Percentiles rank a stretch among this genome's conserved stretches.
These are phyloP conservation scores for Lasioglossum marginatum DNA, from an alignment of 2,888 invertebrate species.

Conservation along the genomic window DNA sequence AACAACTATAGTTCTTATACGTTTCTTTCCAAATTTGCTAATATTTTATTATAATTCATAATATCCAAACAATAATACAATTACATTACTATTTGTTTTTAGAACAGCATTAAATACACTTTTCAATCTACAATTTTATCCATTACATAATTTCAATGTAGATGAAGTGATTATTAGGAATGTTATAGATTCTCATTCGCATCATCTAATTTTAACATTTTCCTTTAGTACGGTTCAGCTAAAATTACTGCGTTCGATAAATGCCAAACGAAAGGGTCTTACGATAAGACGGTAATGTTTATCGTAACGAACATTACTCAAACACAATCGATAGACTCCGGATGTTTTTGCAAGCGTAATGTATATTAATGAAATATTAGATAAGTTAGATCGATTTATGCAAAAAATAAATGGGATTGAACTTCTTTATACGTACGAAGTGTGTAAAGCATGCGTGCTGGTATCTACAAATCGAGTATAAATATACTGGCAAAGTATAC, in stretches of 20 bases:
- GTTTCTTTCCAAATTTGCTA: conserved; percentile 64
- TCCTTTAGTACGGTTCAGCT: conserved; percentile 55
- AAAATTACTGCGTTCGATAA: conserved; percentile 54
- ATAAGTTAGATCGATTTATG: neutral
- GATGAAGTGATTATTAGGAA: conserved; percentile 63
- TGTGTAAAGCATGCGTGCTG: neutral
- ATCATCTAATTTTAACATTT: conserved; percentile 57
- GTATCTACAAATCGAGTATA: neutral
- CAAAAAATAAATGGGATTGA: neutral
- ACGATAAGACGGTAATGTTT: conserved; percentile 24
- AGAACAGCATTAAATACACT: conserved; percentile 61
- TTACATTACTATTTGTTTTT: conserved; percentile 75
- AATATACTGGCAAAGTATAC: neutral
- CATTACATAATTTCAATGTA: conserved; percentile 55
- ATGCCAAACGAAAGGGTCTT: conserved; percentile 58
- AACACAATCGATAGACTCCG: neutral
- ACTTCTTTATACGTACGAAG: neutral
- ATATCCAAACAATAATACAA: conserved; percentile 75
- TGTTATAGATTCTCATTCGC: conserved; percentile 59
- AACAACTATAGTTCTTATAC: conserved; percentile 73
- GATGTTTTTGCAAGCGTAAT: conserved; percentile 1
- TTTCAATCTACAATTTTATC: conserved; percentile 63
- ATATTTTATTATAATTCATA: conserved; percentile 75
- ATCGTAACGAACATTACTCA: conserved; percentile 11
- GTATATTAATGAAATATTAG: neutral